phyloP scores from a whole-genome alignment of 2,113 vertebrate genomes.

The Geococcyx californianus region DNA sequence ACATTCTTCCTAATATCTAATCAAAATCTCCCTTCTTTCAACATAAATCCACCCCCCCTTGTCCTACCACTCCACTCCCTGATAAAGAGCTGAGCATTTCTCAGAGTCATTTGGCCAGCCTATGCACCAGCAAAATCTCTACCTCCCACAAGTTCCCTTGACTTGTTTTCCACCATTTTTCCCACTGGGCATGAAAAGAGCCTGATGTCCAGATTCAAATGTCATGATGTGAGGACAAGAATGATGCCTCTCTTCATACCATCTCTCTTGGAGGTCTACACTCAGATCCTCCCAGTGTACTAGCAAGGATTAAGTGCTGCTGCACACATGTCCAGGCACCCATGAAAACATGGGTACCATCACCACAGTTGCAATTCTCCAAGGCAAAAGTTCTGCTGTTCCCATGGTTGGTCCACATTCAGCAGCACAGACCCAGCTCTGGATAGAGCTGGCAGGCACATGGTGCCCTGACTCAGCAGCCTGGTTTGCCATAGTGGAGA shows the following conservation, averaged over 20 bases:
- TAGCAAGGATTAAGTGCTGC: not conserved
- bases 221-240: not conserved
- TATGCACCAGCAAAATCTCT: not conserved
- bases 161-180: not conserved
- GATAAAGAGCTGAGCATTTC: too few relatives aligned
- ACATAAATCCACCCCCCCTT: too few relatives aligned
- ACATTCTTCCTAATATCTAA: too few relatives aligned
- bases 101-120: not conserved
- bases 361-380: not conserved
- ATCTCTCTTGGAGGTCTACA: not conserved
- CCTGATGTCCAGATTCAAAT: not conserved
- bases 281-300: not conserved
- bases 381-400: not conserved
- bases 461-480: not conserved
- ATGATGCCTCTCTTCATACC: not conserved
- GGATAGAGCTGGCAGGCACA: not conserved
- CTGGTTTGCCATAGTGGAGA: not conserved
- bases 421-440: not conserved
- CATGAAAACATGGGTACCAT: not conserved
- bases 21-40: too few relatives aligned
- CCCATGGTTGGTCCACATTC: not conserved
- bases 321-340: not conserved
- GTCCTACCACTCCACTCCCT: too few relatives aligned
- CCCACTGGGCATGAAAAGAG: not conserved
- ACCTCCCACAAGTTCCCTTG: not conserved